These are phyloP conservation scores for Rotaria macrura DNA, from an alignment of 2,888 invertebrate species.

Conservation along the genomic window DNA sequence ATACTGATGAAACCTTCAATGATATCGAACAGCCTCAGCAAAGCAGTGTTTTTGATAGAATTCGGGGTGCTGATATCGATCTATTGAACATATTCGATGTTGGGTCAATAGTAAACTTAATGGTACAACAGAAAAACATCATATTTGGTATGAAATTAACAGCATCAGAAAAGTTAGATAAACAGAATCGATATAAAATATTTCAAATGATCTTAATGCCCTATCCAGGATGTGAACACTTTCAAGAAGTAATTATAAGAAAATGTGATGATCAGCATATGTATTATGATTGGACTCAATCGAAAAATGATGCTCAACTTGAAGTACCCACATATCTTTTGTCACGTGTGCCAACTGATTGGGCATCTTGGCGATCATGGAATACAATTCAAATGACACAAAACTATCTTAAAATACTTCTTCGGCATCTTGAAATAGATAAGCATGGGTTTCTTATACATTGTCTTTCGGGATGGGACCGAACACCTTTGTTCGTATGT, in stretches of 20 bases:
- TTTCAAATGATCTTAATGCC: conserved; percentile 65
- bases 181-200: conserved; percentile 63
- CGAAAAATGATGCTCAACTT: no score
- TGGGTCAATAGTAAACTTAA: conserved; percentile 67
- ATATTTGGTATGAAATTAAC: conserved; percentile 68
- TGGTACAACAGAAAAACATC: conserved; percentile 73
- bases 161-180: conserved; percentile 72
- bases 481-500: conserved; percentile 68
- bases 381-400: no score
- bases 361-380: no score
- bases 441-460: conserved; percentile 63
- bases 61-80: conserved; percentile 61
- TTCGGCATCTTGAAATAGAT: conserved; percentile 40
- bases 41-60: conserved; percentile 58
- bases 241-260: conserved; percentile 52
- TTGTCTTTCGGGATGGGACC: conserved; percentile 76
- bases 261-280: no score
- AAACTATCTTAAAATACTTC: no score
- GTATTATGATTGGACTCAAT: no score
- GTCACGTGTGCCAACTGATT: no score
- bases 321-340: no score
- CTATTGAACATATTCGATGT: conserved; percentile 62
- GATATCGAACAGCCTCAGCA: background rate
- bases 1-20: no score
- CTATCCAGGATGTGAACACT: conserved; percentile 72